A percentile compares a stretch with the other conserved stretches of the same genome.
phyloP scores from a whole-genome alignment of 2,888 invertebrate genomes.

The Eupithecia tripunctaria region DNA sequence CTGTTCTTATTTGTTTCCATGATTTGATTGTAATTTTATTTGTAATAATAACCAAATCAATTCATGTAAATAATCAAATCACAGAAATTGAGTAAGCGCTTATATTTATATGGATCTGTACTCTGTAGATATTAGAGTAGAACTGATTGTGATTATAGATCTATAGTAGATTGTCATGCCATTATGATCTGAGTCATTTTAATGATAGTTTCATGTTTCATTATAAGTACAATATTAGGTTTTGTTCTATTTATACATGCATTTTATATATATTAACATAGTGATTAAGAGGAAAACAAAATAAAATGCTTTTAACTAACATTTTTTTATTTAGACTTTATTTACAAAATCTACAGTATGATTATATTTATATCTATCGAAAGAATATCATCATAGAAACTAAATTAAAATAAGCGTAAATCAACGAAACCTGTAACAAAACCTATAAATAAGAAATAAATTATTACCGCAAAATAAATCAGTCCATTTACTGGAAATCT shows the following conservation, averaged over 20 bases:
- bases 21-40: no score
- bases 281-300: not conserved
- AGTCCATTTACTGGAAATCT: conserved; percentile 21
- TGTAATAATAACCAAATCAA: not conserved
- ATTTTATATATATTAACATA: not conserved
- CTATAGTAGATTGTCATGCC: not conserved
- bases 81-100: not conserved
- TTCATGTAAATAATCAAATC: not conserved
- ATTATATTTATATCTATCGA: not conserved
- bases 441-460: conserved; percentile 10
- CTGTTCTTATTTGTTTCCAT: no score
- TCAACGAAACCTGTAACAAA: conserved; percentile 1
- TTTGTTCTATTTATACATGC: conserved; percentile 9
- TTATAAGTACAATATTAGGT: conserved; percentile 16
- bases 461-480: conserved; percentile 18
- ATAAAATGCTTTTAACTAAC: not conserved
- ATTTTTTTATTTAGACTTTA: conserved; percentile 15
- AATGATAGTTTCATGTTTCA: no score
- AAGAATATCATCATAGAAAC: not conserved
- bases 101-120: conserved; percentile 7
- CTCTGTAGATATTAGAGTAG: conserved; percentile 10
- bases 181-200: conserved; percentile 35
- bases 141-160: conserved; percentile 7
- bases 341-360: conserved; percentile 13
- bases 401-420: not conserved